Percentiles rank a stretch among this genome's conserved stretches.
Evolutionary conservation across 37 sponge, comb jelly and placozoan species (phyloP).

Genomic region (Corticium candelabrum): DNA sequence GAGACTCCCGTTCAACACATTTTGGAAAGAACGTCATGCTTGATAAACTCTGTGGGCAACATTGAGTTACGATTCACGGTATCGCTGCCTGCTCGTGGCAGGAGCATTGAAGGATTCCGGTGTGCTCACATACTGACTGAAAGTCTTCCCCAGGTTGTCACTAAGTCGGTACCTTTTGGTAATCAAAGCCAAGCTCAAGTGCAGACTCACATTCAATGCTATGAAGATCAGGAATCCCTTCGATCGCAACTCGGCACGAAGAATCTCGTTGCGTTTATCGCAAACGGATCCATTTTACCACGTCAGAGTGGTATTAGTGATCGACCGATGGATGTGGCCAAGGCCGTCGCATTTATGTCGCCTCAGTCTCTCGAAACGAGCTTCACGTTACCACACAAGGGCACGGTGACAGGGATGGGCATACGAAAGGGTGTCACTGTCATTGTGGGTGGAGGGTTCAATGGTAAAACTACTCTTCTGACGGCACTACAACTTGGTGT

Average conservation of each 20-base stretch:
- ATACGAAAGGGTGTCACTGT: conserved; percentile 22
- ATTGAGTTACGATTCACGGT: conserved; percentile 11
- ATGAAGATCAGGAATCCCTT: conserved; percentile 25
- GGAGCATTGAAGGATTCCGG: conserved; percentile 17
- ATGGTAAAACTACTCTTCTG: conserved; percentile 24
- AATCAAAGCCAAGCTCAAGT: neutral
- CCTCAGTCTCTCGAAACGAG: conserved; percentile 13
- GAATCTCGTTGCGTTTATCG: conserved; percentile 16
- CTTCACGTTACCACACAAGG: conserved; percentile 14
- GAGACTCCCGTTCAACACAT: conserved; percentile 23
- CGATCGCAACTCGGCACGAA: conserved; percentile 7
- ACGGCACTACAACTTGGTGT: conserved; percentile 20
- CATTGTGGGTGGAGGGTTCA: conserved; percentile 29
- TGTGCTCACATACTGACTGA: conserved; percentile 6
- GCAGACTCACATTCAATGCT: conserved; percentile 2
- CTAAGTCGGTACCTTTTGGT: neutral
- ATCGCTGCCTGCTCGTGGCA: conserved; percentile 19
- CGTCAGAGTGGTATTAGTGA: conserved; percentile 11
- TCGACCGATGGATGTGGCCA: neutral
- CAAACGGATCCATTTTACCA: conserved; percentile 22
- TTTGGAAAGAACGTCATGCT: conserved; percentile 9
- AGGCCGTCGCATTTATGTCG: conserved; percentile 9
- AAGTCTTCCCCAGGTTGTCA: conserved; percentile 12
- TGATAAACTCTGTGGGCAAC: neutral
- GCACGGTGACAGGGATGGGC: conserved; percentile 20